Evolutionary conservation across 2,797 vertebrate species (phyloP).

Genomic region (Sorex maritimensis): DNA sequence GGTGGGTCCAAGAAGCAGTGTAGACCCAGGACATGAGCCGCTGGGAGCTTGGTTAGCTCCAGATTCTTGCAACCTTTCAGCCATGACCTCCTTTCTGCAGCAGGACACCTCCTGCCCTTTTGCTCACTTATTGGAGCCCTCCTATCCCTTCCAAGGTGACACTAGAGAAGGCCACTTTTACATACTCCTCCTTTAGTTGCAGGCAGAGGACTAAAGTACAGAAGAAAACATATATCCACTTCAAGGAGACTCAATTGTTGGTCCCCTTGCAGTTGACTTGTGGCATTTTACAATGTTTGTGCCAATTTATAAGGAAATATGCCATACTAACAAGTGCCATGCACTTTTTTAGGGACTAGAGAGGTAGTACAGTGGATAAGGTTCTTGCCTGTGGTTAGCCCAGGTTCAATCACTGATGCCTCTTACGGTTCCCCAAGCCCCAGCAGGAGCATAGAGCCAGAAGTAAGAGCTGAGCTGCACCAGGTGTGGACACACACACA

Average conservation of each 20-base stretch:
- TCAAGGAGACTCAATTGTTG: background rate
- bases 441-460: too few species aligned
- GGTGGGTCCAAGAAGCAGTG: background rate
- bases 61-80: background rate
- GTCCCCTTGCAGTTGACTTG: background rate
- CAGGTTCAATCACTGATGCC: too few species aligned
- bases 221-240: background rate
- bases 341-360: too few species aligned
- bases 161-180: fast-evolving
- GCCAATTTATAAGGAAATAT: background rate
- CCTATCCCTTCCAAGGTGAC: background rate
- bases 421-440: too few species aligned
- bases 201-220: background rate
- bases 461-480: too few species aligned
- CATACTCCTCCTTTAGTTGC: background rate
- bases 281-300: background rate
- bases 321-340: background rate
- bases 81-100: background rate
- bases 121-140: too few species aligned
- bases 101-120: background rate
- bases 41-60: background rate
- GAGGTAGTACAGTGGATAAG: too few species aligned
- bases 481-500: too few species aligned
- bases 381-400: too few species aligned
- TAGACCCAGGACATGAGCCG: too few species aligned